Conservation (phyloP, 2,888 invertebrate species). For the Phanerotoma sp. region DNA sequence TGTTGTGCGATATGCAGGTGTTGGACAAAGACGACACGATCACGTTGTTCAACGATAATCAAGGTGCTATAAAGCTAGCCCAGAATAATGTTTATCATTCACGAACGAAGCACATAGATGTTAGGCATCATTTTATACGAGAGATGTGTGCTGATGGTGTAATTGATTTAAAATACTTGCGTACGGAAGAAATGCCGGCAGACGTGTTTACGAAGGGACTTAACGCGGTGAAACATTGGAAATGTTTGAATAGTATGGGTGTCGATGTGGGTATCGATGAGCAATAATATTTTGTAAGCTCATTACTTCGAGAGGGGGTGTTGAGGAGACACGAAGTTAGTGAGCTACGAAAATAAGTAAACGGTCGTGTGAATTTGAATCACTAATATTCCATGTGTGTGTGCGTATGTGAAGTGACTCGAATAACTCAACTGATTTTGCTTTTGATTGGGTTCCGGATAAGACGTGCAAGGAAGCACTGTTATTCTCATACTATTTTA, state of each 20-base stretch:
- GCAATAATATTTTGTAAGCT: background rate
- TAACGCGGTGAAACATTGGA: background rate
- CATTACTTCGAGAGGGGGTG: background rate
- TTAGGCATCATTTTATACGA: slow-evolving; percentile 22
- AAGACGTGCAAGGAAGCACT: too few species aligned
- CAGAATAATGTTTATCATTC: slow-evolving; percentile 17
- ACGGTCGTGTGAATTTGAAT: too few species aligned
- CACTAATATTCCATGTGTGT: too few species aligned
- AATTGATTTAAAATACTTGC: slow-evolving; percentile 9
- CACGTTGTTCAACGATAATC: slow-evolving; percentile 10
- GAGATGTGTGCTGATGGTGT: background rate
- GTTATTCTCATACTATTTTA: too few species aligned
- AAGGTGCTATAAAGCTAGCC: slow-evolving; percentile 9
- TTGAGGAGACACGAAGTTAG: background rate
- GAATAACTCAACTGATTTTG: too few species aligned
- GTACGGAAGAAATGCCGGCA: slow-evolving; percentile 15
- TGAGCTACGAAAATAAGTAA: too few species aligned
- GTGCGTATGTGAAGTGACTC: too few species aligned
- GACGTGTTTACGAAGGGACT: slow-evolving; percentile 23
- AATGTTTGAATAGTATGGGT: background rate
- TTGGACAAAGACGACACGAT: background rate
- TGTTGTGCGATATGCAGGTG: slow-evolving; percentile 10
- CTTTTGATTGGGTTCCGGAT: too few species aligned
- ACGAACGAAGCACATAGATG: slow-evolving; percentile 23
- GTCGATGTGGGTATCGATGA: background rate